phyloP scores from a whole-genome alignment of 2,113 vertebrate species.

The Pavo muticus region DNA sequence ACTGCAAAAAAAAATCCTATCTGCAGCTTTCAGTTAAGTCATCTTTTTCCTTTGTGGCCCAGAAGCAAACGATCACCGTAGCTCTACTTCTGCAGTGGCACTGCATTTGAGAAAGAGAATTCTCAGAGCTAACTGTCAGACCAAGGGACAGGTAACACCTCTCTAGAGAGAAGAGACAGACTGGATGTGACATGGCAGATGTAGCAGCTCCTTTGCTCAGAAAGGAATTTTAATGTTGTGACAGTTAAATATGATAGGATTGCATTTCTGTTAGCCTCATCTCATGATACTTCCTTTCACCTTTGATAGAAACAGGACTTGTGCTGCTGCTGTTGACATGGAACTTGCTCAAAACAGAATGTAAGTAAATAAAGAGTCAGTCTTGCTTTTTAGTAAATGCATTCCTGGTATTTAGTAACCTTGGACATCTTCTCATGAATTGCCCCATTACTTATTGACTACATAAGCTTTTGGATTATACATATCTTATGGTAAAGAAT shows the following conservation, averaged over 20 bases:
- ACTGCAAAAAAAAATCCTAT: neutral
- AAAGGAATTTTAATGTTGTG: neutral
- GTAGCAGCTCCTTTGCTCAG: neutral
- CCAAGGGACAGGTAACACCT: neutral
- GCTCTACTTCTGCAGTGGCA: neutral
- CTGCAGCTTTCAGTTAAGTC: neutral
- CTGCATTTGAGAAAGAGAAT: neutral
- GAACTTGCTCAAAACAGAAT: neutral
- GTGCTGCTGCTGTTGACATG: neutral
- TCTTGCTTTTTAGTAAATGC: neutral
- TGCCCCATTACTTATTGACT: neutral
- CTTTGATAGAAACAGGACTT: neutral
- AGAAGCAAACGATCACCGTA: neutral
- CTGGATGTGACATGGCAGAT: neutral
- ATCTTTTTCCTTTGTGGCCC: neutral
- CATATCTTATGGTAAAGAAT: neutral
- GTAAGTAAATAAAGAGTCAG: neutral
- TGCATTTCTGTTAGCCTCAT: neutral
- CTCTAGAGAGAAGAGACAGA: neutral
- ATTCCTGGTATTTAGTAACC: neutral
- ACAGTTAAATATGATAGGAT: neutral
- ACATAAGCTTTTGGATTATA: neutral
- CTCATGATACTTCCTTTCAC: neutral
- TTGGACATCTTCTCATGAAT: neutral
- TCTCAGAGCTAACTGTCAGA: neutral